These are phyloP conservation scores for Pollenia angustigena DNA, from an alignment of 2,888 invertebrate species.

Conservation along the genomic window DNA sequence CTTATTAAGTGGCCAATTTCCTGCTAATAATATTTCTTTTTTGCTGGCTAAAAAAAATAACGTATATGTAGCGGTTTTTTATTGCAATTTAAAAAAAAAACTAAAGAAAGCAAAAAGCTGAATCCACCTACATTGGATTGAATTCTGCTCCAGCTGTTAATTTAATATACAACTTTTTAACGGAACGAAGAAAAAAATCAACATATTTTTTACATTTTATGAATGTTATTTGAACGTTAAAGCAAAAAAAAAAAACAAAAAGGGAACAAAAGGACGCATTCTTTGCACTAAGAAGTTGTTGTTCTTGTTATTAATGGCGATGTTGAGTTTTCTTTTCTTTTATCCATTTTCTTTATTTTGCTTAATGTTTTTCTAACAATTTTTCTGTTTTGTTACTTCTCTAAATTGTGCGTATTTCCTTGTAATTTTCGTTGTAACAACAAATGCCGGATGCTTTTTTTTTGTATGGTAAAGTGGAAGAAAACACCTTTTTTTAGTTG, in stretches of 20 bases:
- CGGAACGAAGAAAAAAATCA: neutral
- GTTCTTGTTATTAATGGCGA: conserved; percentile 30
- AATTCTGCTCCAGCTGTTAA: conserved; percentile 52
- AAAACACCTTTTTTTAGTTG: conserved; percentile 62
- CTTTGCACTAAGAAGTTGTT: neutral
- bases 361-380: conserved; percentile 21
- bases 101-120: neutral
- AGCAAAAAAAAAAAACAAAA: no score
- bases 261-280: no score
- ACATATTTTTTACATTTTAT: conserved; percentile 21
- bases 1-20: conserved; percentile 73
- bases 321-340: conserved; percentile 5
- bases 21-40: conserved; percentile 60
- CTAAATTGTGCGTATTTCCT: conserved; percentile 73
- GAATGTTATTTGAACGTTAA: conserved; percentile 25
- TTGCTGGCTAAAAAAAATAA: conserved; percentile 11
- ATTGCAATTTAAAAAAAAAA: neutral
- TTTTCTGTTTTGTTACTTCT: conserved; percentile 41
- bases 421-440: conserved; percentile 69
- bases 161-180: conserved; percentile 1
- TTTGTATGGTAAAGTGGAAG: neutral
- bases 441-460: conserved; percentile 68
- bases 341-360: neutral
- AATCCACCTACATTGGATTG: conserved; percentile 64
- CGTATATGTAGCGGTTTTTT: neutral